phyloP scores from a whole-genome alignment of 2,113 vertebrate genomes.

The Lonchura striata region DNA sequence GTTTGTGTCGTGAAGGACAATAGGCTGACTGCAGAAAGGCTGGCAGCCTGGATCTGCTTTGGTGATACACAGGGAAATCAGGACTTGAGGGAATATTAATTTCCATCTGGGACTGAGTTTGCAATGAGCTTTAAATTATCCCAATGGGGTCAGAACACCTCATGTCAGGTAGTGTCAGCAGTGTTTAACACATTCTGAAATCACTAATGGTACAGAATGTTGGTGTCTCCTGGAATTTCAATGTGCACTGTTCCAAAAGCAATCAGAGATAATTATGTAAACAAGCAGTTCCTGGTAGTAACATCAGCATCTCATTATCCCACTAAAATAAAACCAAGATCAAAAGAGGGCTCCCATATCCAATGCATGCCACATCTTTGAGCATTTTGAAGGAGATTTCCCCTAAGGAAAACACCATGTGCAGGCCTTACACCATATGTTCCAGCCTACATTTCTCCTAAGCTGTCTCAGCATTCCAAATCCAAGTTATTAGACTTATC shows the following conservation, averaged over 20 bases:
- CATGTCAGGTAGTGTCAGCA: background rate
- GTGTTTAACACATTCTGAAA: background rate
- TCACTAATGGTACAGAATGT: background rate
- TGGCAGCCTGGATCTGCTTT: background rate
- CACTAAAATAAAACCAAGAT: constrained; percentile 33
- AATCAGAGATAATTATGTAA: constrained; percentile 54
- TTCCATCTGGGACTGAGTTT: background rate
- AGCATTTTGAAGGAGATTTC: constrained; percentile 27
- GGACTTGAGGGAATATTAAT: background rate
- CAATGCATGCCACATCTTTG: background rate
- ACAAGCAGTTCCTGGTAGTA: constrained; percentile 28
- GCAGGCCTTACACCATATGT: background rate
- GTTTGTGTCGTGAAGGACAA: background rate
- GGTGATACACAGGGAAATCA: background rate
- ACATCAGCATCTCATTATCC: constrained; percentile 46
- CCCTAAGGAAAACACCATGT: background rate
- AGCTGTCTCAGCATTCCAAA: background rate
- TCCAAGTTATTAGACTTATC: background rate
- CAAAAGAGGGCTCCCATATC: constrained; percentile 16
- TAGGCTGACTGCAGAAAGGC: background rate
- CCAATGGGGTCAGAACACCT: background rate
- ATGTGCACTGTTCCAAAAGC: constrained; percentile 12
- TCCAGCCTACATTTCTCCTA: background rate
- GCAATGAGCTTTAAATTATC: background rate
- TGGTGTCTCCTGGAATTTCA: constrained; percentile 1